Evolutionary conservation across 1,140 invertebrate species (phyloP), one percentile per base, ranked within the genome.

Genomic region (Plodia interpunctella): DNA sequence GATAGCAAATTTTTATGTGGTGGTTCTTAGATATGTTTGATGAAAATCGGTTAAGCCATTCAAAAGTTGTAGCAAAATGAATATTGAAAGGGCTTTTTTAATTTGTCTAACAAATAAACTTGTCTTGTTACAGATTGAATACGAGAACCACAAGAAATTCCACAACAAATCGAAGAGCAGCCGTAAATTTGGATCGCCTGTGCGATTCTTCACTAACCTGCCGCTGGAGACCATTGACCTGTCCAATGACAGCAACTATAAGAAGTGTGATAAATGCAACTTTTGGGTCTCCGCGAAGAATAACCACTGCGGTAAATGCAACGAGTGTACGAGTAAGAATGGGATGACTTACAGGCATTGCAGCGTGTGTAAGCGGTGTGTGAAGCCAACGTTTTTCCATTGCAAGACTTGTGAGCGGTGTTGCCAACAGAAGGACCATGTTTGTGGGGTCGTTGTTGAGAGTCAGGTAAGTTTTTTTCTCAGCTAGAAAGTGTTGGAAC

Each of bases 171-270:
- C 55, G 19, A 79, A 87, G 13, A 90, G 87, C 38, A 89, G 88
- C 18, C 90, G 88, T 13, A 91, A 91, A 63, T 66, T 76, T 8
- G 86, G 94, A 0, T 97, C 96, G 0, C 95, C 95, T 3, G 94
- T 97, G 10, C 90, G 97, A 21, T 93, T 97, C 61, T 98, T 96
- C 73, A 97, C 96, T 2, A 97, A 97, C 86, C 86, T 97, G 52
- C 87, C 92, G 11, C 85, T 92, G 0, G 78, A 90, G 19, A 73
- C 91, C 13, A 88, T 95, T 5, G 73, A 91, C 38, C 81, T 97
- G 57, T 74, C 86, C 19, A 76, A 88, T 21, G 89, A 92, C 13
- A 92, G 93, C 59, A 93, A 92, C 38, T 97, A 97, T 75, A 94
- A 93, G 72, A 93, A 92, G 65, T 98, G 96, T 76, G 83, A 91